Percentiles rank a stretch among this genome's conserved stretches.
phyloP scores from a whole-genome alignment of 2,797 vertebrate genomes.

The Cirrhinus molitorella region DNA sequence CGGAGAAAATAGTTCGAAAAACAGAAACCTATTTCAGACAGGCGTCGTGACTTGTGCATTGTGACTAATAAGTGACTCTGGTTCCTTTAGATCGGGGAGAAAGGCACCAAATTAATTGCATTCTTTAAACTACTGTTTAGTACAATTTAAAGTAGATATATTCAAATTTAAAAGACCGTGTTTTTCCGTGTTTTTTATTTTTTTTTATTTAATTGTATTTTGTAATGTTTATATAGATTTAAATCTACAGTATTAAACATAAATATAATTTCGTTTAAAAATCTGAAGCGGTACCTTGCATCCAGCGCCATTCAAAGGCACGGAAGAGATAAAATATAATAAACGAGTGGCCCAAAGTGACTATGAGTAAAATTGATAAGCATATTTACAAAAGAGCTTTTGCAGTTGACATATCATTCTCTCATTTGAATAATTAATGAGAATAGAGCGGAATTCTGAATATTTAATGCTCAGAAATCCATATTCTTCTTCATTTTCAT shows the following conservation, averaged over 20 bases:
- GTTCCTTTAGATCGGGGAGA: background rate
- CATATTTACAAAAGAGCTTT: slow-evolving; percentile 82
- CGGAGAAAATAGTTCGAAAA: slow-evolving; percentile 44
- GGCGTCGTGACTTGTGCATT: background rate
- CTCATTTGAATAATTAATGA: slow-evolving; percentile 82
- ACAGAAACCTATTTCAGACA: slow-evolving; percentile 18
- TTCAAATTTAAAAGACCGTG: background rate
- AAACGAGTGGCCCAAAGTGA: slow-evolving; percentile 81
- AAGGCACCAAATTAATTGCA: background rate
- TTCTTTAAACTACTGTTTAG: background rate
- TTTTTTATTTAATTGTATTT: too few species aligned
- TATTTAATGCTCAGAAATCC: slow-evolving; percentile 78
- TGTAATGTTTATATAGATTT: background rate
- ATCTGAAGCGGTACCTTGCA: slow-evolving; percentile 21
- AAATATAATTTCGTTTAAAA: background rate
- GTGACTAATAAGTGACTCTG: background rate
- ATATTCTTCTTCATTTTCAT: slow-evolving; percentile 73
- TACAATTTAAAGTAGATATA: background rate
- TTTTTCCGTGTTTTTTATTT: too few species aligned
- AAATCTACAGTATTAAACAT: background rate
- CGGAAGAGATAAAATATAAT: slow-evolving; percentile 75
- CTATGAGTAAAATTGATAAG: slow-evolving; percentile 83
- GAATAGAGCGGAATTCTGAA: slow-evolving; percentile 76
- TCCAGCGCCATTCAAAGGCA: slow-evolving; percentile 38
- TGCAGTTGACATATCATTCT: slow-evolving; percentile 80